phyloP scores from a whole-genome alignment of 2,888 invertebrate species.

The Tenthredo amoena region DNA sequence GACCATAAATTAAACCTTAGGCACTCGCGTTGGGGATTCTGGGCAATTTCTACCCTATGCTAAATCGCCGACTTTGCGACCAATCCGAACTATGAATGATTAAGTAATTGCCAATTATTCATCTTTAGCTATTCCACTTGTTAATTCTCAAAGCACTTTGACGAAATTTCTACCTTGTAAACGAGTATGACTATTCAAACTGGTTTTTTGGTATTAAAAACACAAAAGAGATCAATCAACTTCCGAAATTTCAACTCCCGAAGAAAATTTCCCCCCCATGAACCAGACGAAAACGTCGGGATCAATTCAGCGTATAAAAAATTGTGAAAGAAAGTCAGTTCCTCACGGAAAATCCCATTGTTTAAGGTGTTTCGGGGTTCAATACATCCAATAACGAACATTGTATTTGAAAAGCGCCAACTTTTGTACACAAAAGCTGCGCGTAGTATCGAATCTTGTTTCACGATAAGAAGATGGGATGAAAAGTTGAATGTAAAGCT shows the following conservation, averaged over 20 bases:
- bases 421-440: neutral
- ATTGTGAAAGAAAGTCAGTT: neutral
- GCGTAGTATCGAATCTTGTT: neutral
- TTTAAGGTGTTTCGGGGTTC: neutral
- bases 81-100: neutral
- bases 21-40: neutral
- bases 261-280: neutral
- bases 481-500: neutral
- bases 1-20: slow-evolving; percentile 32
- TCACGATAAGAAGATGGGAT: neutral
- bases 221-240: neutral
- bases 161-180: neutral
- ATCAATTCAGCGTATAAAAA: neutral
- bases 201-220: neutral
- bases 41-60: neutral
- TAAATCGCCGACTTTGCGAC: neutral
- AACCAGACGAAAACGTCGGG: neutral
- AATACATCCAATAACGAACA: neutral
- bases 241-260: neutral
- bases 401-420: neutral
- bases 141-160: neutral
- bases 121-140: neutral
- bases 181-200: neutral
- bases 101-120: neutral
- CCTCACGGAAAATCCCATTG: neutral